A percentile compares a stretch with the other conserved stretches of the same genome.
Conservation (phyloP, 1,140 invertebrate genomes). For the Tetragnatha versicolor region DNA sequence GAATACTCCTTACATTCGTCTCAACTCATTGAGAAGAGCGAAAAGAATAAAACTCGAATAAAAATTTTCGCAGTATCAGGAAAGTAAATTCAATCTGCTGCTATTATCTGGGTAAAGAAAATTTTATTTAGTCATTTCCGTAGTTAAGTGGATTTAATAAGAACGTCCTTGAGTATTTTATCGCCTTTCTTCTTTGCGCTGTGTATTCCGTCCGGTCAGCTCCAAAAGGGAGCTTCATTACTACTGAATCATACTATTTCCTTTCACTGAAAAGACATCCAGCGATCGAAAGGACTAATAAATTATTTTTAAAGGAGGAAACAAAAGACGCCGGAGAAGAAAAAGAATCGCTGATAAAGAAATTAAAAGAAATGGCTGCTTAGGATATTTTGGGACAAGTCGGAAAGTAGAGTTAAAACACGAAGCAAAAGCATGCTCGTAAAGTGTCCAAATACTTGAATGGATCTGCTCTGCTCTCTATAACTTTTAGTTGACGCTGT, state of each 20-base stretch:
- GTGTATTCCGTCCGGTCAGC: slow-evolving; percentile 21
- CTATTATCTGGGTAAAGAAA: slow-evolving; percentile 40
- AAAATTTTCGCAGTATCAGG: slow-evolving; percentile 36
- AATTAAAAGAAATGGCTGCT: slow-evolving; percentile 22
- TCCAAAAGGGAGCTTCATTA: slow-evolving; percentile 36
- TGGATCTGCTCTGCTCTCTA: no score
- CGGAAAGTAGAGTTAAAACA: neutral
- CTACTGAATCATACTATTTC: slow-evolving; percentile 44
- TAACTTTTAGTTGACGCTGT: no score
- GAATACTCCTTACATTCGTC: no score
- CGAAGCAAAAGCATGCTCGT: slow-evolving; percentile 13
- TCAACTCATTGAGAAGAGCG: neutral
- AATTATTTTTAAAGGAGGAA: slow-evolving; percentile 42
- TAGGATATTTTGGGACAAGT: slow-evolving; percentile 23
- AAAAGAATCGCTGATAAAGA: slow-evolving; percentile 27
- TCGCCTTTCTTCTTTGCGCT: slow-evolving; percentile 39
- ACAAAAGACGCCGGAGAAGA: slow-evolving; percentile 18
- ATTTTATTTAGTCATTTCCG: slow-evolving; percentile 53
- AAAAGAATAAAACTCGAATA: neutral
- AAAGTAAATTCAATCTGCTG: slow-evolving; percentile 44
- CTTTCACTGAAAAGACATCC: slow-evolving; percentile 39
- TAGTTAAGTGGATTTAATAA: slow-evolving; percentile 53
- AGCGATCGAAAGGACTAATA: slow-evolving; percentile 31
- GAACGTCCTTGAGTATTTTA: slow-evolving; percentile 39
- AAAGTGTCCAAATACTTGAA: no score